Base-by-base conservation (phyloP, 2,113 vertebrate genomes). In the Tragulus kanchil region DNA sequence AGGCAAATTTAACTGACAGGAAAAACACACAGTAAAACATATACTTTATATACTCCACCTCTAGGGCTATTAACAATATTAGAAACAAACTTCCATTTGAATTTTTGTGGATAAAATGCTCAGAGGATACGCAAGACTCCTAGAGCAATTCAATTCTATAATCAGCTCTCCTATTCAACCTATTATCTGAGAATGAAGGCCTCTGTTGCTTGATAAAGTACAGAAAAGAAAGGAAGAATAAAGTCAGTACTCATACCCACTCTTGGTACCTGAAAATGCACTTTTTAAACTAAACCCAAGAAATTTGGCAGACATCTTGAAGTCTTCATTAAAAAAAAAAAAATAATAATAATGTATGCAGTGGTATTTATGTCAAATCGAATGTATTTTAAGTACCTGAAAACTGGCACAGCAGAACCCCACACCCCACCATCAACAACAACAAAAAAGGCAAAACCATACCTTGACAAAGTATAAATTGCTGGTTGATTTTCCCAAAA, bases 391-490 rank as follows among this genome's bases (percentile, higher is more conserved):
- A 86, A 93, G 42, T 65, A 36, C 15, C 56, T 88, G 48, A 79
- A 89, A 95, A 56, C 31, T 45, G 45, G 42, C 89, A 78, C 3
- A 3, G 61, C 21, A 69, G 31, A 83, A 52, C 50, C 65, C 4
- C 1, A 88, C 65, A 8, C 78, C n/a, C 54, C n/a, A 36, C 12
- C 78, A 36, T 54, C n/a, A 23, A 17, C 19, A 28, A 36, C 59
- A 5, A 64, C 56, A 52, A 36, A 69, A 4, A 64, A 5, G 69
- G 23, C 9, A 85, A 89, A 93, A 85, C 17, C 85, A 50, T 97
- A 98, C 97, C 96, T 97, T 52, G 56, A 59, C 28, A 77, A 9
- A 52, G n/a, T 64, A 54, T 28, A 81, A 95, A 67, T 12, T 2
- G 56, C 17, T 62, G 21, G 73, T 19, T 93, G 48, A 81, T 77